Evolutionary conservation across 2,888 invertebrate genomes (phyloP), one percentile per base, ranked within the genome.

Genomic region (Leucoma salicis): DNA sequence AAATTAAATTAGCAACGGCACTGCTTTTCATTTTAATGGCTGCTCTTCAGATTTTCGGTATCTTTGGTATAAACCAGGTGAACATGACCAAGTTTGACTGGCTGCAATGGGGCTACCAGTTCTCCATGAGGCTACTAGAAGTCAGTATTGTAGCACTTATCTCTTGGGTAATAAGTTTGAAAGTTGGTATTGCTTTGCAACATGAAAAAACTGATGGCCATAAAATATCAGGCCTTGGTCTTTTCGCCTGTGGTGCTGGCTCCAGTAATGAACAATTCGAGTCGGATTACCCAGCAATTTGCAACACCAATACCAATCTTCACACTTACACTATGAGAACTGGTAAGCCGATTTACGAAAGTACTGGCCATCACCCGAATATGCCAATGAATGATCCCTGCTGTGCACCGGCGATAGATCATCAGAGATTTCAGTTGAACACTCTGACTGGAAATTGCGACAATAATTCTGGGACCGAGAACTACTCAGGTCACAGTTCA

Each of bases 81-180:
- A 90, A 85, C 42, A 91, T 92, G 82, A 91, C 91, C 1, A 93
- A 94, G 62, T 93, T 94, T 62, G 94, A 94, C 49, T 98, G 98
- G 98, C 91, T 97, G 2, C 95, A 97, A 90, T 97, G 97, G 96
- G 95, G 95, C 13, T 97, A 96, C 84, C 96, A 97, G 71, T 94
- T 96, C 68, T 94, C 95, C 0, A 92, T 97, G 37, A 92, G 97
- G 15, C 90, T 97, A 4, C 92, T 97, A 38, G 98, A 98, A 82
- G 93, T 97, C 32, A 93, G 94, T n/a, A 95, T 97, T 66, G 95
- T 97, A 60, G 94, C 95, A 3, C 90, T 96, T 39, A 91, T 97
- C 59, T 95, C 95, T 0, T 97, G 96, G 92, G 96, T 97, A 7
- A 95, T 96, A 33, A 96, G 96, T 38, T 87, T 95, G 14, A 92